Percentiles rank a stretch among this genome's conserved stretches.
Conservation (phyloP, 2,113 vertebrate genomes). For the Sitta europaea region DNA sequence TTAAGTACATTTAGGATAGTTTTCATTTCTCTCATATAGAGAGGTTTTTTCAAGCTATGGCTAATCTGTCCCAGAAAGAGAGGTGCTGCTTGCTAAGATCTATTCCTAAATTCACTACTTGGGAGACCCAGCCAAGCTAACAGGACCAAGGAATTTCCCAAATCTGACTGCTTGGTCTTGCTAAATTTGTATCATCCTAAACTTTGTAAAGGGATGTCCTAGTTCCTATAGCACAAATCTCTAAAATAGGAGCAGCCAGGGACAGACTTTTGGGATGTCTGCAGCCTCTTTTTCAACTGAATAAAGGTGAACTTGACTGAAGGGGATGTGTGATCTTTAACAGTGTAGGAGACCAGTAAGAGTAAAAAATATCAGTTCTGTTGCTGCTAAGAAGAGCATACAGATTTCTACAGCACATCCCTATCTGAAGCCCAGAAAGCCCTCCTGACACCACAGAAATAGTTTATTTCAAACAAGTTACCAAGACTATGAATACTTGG, state of each 20-base stretch:
- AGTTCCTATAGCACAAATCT: neutral
- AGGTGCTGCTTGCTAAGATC: neutral
- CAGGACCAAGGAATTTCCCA: neutral
- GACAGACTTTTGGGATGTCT: neutral
- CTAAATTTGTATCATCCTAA: neutral
- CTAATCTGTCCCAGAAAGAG: neutral
- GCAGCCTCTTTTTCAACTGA: neutral
- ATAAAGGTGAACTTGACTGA: neutral
- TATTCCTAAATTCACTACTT: neutral
- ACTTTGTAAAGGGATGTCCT: neutral
- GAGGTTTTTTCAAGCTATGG: neutral
- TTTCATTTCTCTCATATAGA: neutral
- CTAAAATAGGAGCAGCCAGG: neutral
- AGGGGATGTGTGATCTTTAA: neutral
- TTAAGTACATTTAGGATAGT: neutral
- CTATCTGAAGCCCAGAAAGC: neutral
- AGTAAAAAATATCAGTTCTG: neutral
- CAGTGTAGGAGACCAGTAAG: neutral
- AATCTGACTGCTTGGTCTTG: neutral
- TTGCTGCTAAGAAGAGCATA: neutral
- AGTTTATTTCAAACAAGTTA: neutral
- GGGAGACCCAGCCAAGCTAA: neutral
- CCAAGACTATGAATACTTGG: neutral
- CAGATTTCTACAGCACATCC: neutral
- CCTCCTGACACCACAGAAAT: neutral